Percentiles rank a stretch among this genome's conserved stretches.
phyloP scores from a whole-genome alignment of 2,888 invertebrate genomes.

The Allacma fusca region DNA sequence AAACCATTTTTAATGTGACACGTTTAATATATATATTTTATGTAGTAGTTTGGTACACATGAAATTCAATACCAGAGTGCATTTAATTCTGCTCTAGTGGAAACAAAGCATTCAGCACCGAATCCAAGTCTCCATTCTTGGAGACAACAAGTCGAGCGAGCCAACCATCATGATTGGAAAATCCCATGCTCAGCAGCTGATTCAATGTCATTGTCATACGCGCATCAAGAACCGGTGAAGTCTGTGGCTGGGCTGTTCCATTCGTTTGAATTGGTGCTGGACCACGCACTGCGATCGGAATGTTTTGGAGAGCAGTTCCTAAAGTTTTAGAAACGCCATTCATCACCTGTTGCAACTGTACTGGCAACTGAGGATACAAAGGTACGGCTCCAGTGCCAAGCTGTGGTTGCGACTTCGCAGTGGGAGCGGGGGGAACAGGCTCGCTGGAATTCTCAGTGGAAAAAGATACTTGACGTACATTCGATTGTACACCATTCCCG shows the following conservation, averaged over 20 bases:
- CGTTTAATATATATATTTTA: not conserved
- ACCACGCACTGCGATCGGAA: slow-evolving; percentile 43
- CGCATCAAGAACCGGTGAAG: slow-evolving; percentile 5
- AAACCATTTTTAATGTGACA: not conserved
- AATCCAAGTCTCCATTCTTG: slow-evolving; percentile 59
- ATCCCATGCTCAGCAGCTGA: slow-evolving; percentile 60
- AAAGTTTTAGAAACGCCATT: slow-evolving; percentile 52
- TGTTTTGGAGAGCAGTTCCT: slow-evolving; percentile 51
- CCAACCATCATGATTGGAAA: slow-evolving; percentile 59
- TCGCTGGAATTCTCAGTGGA: not conserved
- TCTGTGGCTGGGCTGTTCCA: slow-evolving; percentile 7
- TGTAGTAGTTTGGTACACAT: not conserved
- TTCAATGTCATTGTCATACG: slow-evolving; percentile 49
- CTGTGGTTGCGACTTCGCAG: not conserved
- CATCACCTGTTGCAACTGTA: slow-evolving; percentile 49
- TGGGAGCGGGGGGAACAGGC: not conserved
- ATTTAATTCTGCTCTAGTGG: slow-evolving; percentile 36
- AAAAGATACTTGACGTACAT: too few species aligned
- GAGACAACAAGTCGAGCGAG: slow-evolving; percentile 55
- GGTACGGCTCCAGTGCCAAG: not conserved
- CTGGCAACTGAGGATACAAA: slow-evolving; percentile 29
- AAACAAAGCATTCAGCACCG: slow-evolving; percentile 56
- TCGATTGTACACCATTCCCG: too few species aligned
- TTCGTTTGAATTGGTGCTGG: not conserved
- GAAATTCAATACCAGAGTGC: not conserved